Conservation (phyloP, 2,797 vertebrate species). For the Tauraco hartlaubi region DNA sequence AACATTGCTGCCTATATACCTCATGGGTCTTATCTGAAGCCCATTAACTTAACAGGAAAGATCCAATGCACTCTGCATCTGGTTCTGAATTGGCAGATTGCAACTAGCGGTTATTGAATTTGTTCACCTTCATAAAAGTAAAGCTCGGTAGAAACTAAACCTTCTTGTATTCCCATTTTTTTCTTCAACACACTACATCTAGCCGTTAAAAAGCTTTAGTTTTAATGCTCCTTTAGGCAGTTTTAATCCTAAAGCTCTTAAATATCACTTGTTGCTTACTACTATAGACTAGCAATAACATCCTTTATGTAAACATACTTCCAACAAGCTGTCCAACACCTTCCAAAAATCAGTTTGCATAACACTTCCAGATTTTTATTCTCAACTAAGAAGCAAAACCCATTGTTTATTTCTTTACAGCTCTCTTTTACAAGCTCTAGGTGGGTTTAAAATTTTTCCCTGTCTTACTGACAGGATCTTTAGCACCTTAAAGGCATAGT, state of each 20-base stretch:
- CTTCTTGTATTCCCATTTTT: neutral
- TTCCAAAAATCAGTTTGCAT: neutral
- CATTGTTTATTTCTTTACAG: neutral
- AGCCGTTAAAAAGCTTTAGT: neutral
- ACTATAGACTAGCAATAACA: neutral
- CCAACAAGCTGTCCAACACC: neutral
- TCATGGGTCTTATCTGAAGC: neutral
- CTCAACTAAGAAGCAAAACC: neutral
- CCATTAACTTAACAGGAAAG: neutral
- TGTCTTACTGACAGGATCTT: neutral
- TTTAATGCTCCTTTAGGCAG: neutral
- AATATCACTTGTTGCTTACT: neutral
- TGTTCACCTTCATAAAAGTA: neutral
- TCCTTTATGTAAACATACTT: neutral
- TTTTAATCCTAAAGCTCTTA: neutral
- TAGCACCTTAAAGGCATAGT: neutral
- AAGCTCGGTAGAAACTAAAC: neutral
- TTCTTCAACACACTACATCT: neutral
- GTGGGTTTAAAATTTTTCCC: neutral
- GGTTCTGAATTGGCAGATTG: neutral
- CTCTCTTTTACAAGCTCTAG: neutral
- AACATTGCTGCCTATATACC: fast-evolving
- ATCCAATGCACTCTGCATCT: neutral
- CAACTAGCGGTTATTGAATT: neutral
- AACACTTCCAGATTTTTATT: neutral